Conservation (phyloP, 2,797 vertebrate species). For the Chloroceryle inda region DNA sequence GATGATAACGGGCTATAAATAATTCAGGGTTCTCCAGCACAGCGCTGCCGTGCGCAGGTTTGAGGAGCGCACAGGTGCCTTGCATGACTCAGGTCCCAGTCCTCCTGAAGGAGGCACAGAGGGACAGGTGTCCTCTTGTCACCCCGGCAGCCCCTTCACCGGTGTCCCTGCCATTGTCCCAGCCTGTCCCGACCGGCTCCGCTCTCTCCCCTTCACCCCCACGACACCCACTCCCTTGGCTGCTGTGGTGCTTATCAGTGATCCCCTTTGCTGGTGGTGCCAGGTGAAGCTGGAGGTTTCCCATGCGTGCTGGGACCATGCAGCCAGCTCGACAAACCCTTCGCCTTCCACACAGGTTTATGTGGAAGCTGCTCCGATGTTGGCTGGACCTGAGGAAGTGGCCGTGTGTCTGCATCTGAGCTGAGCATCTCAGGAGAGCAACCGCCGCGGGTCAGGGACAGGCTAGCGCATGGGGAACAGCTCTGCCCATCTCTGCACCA, state of each 20-base stretch:
- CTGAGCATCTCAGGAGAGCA: background rate
- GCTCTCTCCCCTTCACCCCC: background rate
- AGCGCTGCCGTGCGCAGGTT: background rate
- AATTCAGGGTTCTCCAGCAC: background rate
- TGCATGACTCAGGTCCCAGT: background rate
- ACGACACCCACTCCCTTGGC: rapidly evolving
- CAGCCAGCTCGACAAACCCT: background rate
- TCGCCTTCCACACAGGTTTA: rapidly evolving
- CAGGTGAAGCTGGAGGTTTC: background rate
- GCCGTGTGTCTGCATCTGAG: rapidly evolving
- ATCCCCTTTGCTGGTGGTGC: rapidly evolving
- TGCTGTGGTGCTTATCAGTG: rapidly evolving
- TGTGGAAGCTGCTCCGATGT: rapidly evolving
- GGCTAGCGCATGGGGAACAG: rapidly evolving
- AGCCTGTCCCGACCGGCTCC: background rate
- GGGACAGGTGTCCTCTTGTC: background rate
- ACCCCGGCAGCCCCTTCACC: background rate
- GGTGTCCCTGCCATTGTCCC: background rate
- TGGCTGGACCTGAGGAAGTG: rapidly evolving
- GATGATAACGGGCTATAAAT: conserved; percentile 55
- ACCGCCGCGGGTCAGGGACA: rapidly evolving
- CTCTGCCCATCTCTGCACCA: background rate
- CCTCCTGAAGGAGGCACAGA: background rate
- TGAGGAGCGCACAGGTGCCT: background rate
- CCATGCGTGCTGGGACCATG: rapidly evolving